Conservation (phyloP, 2,797 vertebrate genomes). For the Mastacembelus armatus region DNA sequence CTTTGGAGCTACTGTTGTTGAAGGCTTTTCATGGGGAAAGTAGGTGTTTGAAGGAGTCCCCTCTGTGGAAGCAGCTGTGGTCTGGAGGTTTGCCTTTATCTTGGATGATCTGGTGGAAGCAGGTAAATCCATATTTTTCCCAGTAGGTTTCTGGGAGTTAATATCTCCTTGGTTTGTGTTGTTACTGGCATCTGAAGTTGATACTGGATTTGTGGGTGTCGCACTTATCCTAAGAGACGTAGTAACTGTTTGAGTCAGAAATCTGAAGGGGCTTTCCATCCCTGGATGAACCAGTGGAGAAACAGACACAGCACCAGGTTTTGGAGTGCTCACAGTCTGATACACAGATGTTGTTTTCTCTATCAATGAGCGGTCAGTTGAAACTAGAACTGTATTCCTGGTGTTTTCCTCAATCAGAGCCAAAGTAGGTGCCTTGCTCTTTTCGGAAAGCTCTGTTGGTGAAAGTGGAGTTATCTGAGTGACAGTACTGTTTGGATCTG, state of each 20-base stretch:
- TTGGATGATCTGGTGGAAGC: slow-evolving; percentile 40
- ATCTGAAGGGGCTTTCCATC: slow-evolving; percentile 62
- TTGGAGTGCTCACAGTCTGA: slow-evolving; percentile 29
- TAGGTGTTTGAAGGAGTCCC: slow-evolving; percentile 38
- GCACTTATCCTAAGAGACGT: slow-evolving; percentile 55
- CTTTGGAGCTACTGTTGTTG: slow-evolving; percentile 54
- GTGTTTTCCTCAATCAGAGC: slow-evolving; percentile 42
- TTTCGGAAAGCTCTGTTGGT: slow-evolving; percentile 57
- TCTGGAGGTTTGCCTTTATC: slow-evolving; percentile 49
- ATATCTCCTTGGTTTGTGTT: slow-evolving; percentile 29
- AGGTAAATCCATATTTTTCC: slow-evolving; percentile 51
- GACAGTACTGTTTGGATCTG: slow-evolving; percentile 78
- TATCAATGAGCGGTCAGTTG: slow-evolving; percentile 31
- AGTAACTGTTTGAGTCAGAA: slow-evolving; percentile 65
- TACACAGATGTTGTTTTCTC: slow-evolving; percentile 49
- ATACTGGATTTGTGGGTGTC: slow-evolving; percentile 47
- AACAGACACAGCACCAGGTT: slow-evolving; percentile 41
- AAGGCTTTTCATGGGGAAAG: slow-evolving; percentile 57
- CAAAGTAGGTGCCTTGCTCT: slow-evolving; percentile 63
- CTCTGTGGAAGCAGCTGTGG: slow-evolving; percentile 37
- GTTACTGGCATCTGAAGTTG: slow-evolving; percentile 37
- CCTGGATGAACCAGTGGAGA: slow-evolving; percentile 46
- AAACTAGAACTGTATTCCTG: slow-evolving; percentile 52
- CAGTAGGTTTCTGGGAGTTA: slow-evolving; percentile 37
- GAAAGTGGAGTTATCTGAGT: slow-evolving; percentile 53